Percentiles rank a stretch among this genome's conserved stretches.
Conservation (phyloP, 1,140 invertebrate genomes). For the Drosophila athabasca region DNA sequence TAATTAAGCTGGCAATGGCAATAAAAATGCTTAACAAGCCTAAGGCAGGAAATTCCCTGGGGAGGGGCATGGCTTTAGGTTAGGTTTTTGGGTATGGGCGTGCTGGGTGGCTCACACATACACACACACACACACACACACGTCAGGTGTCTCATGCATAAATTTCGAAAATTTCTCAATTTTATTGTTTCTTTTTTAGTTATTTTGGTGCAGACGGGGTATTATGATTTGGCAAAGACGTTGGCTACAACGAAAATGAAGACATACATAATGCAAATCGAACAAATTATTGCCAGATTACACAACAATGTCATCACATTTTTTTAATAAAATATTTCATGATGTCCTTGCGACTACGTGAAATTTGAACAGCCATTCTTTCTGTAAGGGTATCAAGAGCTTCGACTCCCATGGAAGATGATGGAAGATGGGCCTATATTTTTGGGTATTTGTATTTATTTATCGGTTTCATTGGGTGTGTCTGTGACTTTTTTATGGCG, state of each 20-base stretch:
- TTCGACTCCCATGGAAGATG: no score
- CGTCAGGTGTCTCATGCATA: conserved; percentile 75
- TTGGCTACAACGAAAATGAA: no score
- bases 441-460: conserved; percentile 43
- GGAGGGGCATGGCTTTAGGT: conserved; percentile 12
- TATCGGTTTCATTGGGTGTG: conserved; percentile 41
- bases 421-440: not conserved
- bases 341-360: conserved; percentile 1
- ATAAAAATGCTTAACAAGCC: conserved; percentile 77
- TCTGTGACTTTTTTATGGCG: conserved; percentile 45
- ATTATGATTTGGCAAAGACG: no score
- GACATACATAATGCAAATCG: no score
- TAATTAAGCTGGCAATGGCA: conserved; percentile 67
- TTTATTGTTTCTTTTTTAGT: conserved; percentile 66
- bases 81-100: not conserved
- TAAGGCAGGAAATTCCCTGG: conserved; percentile 45
- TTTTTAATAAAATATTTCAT: no score
- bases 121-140: conserved; percentile 16
- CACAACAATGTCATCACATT: no score
- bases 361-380: not conserved
- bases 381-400: no score
- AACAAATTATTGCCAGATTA: no score
- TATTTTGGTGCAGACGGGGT: conserved; percentile 6
- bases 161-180: conserved; percentile 79
- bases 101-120: conserved; percentile 1